These are phyloP conservation scores for Gobionotothen gibberifrons DNA, from an alignment of 2,797 vertebrate genomes.

Conservation along the genomic window DNA sequence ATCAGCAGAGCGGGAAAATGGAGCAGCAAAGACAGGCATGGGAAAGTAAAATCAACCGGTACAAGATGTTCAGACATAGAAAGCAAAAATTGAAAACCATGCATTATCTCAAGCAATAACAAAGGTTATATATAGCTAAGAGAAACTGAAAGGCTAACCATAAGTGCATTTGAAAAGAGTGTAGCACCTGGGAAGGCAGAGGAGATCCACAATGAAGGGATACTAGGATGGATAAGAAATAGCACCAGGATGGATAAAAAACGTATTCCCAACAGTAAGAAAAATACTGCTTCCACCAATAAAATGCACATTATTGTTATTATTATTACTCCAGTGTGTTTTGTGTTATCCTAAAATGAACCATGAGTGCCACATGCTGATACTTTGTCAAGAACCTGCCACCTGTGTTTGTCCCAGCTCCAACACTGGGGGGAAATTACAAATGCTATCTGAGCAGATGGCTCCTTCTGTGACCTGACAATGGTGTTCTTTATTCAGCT, in stretches of 20 bases:
- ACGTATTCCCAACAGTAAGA: not conserved
- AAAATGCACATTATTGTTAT: not conserved
- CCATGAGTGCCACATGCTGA: not conserved
- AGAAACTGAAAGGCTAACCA: constrained; percentile 20
- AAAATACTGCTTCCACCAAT: too few species aligned
- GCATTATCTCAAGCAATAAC: constrained; percentile 8
- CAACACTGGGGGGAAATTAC: constrained; percentile 8
- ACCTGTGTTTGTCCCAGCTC: constrained; percentile 3
- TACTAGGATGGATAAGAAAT: not conserved
- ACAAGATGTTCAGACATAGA: constrained; percentile 12
- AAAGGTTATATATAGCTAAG: constrained; percentile 3
- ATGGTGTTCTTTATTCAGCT: constrained; percentile 29
- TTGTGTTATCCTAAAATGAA: constrained; percentile 15
- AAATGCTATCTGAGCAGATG: constrained; percentile 27
- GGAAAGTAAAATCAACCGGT: constrained; percentile 28
- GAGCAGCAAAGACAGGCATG: constrained; percentile 31
- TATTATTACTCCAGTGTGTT: not conserved
- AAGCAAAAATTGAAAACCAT: not conserved
- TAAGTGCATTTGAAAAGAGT: constrained; percentile 31
- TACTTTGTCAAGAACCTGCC: constrained; percentile 20
- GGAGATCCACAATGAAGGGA: not conserved
- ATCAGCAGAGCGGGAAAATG: constrained; percentile 35
- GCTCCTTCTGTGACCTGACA: constrained; percentile 33
- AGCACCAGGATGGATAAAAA: not conserved
- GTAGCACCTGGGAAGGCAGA: constrained; percentile 27